Base-by-base conservation (phyloP, 2,113 vertebrate genomes). In the Dipodomys stephensi region DNA sequence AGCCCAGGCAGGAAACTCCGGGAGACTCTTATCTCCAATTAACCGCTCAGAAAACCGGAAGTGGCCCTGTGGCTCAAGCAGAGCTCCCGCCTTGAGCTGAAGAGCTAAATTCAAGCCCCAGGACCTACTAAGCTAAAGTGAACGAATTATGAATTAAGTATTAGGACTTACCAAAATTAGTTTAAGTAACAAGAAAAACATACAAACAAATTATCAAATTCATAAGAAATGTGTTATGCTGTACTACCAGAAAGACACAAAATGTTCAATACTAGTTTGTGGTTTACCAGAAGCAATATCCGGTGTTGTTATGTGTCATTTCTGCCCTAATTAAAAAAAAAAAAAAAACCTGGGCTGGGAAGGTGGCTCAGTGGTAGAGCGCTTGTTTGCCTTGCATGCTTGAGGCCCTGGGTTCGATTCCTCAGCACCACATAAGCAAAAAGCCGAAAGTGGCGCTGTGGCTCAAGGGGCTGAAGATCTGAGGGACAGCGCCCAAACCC, bases 251-350 rank as follows among this genome's bases (percentile, higher is more conserved):
- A 96, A 95, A 92, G 71, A 92, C 68, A 69, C 73, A 92, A 96
- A 96, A 91, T 89, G 83, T 83, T 94, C 83, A 44, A 23, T 82
- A 72, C 77, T 87, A 13, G 92, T 88, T 87, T 96, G 96, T 95
- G 96, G 96, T 74, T 97, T 92, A 95, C 96, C 94, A 93, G 89
- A 96, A 95, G 90, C 93, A 95, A 81, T 95, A 96, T 97, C 97
- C 94, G 76, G 96, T 89, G 77, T 83, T 92, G 67, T 39, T 39
- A 39, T 39, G 39, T n/a, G 35, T 92, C 95, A 94, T 64, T 95
- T 92, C 74, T 71, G 76, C 87, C 89, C 67, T 71, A 86, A 49
- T 49, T 74, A 84, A 93, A 81, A 95, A 87, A 89, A 80, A 79
- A 93, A 78, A 96, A 93, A 91, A 39, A 39, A 39, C 39, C 39